Base-by-base conservation (phyloP, 2,888 invertebrate genomes). In the Drosophila infuscata region DNA sequence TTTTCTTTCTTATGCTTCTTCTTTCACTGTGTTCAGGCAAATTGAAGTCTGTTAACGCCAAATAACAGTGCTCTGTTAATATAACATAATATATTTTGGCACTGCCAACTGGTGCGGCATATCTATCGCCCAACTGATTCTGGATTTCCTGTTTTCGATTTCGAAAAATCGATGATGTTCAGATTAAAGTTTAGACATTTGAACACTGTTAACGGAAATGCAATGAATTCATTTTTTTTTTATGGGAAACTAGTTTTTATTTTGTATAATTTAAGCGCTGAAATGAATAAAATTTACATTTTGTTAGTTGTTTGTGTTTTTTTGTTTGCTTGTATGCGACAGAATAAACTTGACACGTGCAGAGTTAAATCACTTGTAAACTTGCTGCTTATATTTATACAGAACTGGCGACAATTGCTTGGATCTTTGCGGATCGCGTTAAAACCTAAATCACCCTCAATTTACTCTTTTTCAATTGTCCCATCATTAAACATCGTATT, bases 181-280 rank as follows among this genome's bases (percentile, higher is more conserved):
- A 36, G 30, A 25, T 72, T 48, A 12, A n/a, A 41, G 33, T 8
- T 35, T 20, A n/a, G 5, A 60, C 9, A 36, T 36, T 36, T 15
- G 0, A 60, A 35, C 43, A 20, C n/a, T 30, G 8, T 32, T 57
- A 57, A 57, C 41, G 57, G 35, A n/a, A 20, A 32, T 41, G 0
- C 3, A 25, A 25, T 46, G 2, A 57, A 20, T 3, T 20, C 1
- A 12, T 51, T 29, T 41, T 53, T 5, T 8, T 70, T 46, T 64
- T 57, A 56, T 79, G 77, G 72, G 74, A 77, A 83, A 83, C 70
- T 83, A 86, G 67, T 68, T 74, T 82, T 83, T 77, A 77, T 79
- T 46, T 46, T 86, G 41, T 74, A 70, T 82, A 63, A 70, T 81
- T 68, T 49, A 87, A 84, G 79, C 79, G 85, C 85, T 73, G 79